Percentiles rank a stretch among this genome's conserved stretches.
These are phyloP conservation scores for Nannospalax galili DNA, from an alignment of 2,113 vertebrate species.

Conservation along the genomic window DNA sequence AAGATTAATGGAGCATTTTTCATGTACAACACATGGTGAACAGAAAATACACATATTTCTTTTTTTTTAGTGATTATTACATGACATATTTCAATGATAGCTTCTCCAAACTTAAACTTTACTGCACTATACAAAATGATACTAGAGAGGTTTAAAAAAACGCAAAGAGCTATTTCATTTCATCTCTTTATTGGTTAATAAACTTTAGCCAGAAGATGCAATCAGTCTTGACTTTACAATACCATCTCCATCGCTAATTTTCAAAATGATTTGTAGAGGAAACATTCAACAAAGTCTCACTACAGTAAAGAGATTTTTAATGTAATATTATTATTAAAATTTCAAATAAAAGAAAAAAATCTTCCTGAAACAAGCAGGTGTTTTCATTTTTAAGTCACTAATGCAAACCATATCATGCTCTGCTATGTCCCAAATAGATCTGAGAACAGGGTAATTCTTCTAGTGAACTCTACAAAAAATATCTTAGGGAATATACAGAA, in stretches of 20 bases:
- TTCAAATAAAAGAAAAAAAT: background rate
- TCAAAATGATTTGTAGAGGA: background rate
- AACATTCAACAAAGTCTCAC: background rate
- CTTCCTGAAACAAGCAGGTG: background rate
- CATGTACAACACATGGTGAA: background rate
- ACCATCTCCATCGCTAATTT: background rate
- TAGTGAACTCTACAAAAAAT: background rate
- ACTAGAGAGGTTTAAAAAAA: background rate
- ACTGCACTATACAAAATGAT: background rate
- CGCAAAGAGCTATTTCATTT: background rate
- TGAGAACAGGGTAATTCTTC: background rate
- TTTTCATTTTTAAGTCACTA: background rate
- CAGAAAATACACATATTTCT: background rate
- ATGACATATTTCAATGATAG: background rate
- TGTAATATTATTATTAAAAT: background rate
- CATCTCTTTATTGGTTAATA: conserved; percentile 1
- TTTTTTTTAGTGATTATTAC: background rate
- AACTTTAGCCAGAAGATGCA: background rate
- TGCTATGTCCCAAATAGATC: background rate
- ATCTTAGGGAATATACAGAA: background rate
- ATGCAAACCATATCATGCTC: background rate
- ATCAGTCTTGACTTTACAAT: background rate
- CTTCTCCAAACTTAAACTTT: background rate
- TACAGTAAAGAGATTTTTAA: background rate
- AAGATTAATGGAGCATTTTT: background rate